phyloP scores from a whole-genome alignment of 2,888 invertebrate genomes.

The Belgica antarctica region DNA sequence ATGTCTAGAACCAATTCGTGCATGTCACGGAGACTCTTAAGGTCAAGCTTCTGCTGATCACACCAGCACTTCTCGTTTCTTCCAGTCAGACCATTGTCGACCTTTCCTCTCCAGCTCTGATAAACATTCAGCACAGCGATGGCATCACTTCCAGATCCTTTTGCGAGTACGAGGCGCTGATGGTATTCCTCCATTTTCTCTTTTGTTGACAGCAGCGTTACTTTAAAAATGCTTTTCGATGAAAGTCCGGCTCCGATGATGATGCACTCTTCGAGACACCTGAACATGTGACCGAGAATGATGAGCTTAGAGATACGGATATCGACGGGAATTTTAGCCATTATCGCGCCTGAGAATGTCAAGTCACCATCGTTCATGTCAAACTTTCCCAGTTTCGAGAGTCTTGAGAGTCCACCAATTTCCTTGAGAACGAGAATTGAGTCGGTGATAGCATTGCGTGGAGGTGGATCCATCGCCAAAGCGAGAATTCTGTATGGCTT shows the following conservation, averaged over 20 bases:
- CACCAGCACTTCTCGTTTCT: constrained; percentile 66
- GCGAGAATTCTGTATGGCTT: constrained; percentile 76
- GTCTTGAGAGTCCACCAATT: constrained; percentile 73
- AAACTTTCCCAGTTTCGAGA: constrained; percentile 57
- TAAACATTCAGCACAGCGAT: constrained; percentile 79
- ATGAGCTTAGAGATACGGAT: constrained; percentile 79
- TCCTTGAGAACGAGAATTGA: constrained; percentile 82
- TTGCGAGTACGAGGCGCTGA: constrained; percentile 77
- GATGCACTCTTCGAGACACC: constrained; percentile 77
- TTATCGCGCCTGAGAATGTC: constrained; percentile 79
- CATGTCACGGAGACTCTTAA: constrained; percentile 71
- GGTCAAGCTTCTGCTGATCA: constrained; percentile 65
- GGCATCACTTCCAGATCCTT: constrained; percentile 76
- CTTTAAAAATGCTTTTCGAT: constrained; percentile 73
- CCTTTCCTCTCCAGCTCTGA: constrained; percentile 70
- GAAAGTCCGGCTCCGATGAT: constrained; percentile 86
- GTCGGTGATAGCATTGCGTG: constrained; percentile 73
- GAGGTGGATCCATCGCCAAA: constrained; percentile 85
- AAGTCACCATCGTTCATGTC: constrained; percentile 75
- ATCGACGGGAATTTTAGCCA: constrained; percentile 80
- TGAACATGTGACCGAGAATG: constrained; percentile 80
- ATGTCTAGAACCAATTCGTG: constrained; percentile 71
- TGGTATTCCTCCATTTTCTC: constrained; percentile 69
- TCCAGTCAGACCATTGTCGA: constrained; percentile 58
- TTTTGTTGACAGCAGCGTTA: constrained; percentile 55